These are phyloP conservation scores for human DNA, from an alignment of 2,113 vertebrate genomes.

Conservation along the genomic window DNA sequence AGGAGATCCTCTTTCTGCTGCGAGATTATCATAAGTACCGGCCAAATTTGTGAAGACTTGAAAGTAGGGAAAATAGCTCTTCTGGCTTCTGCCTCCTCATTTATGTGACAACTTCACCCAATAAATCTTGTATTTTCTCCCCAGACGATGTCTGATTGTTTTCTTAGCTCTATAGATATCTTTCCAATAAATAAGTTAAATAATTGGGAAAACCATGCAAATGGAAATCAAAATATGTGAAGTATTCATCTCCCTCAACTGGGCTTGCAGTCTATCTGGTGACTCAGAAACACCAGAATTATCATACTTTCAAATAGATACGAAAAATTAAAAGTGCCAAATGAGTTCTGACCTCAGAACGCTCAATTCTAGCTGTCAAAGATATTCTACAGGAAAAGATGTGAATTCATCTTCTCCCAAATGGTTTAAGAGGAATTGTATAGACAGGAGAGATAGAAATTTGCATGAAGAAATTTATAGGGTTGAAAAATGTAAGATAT, in stretches of 20 bases:
- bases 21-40: background rate
- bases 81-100: background rate
- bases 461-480: constrained; percentile 26
- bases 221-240: background rate
- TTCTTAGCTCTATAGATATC: background rate
- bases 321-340: constrained; percentile 38
- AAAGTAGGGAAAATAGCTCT: background rate
- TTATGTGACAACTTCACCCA: background rate
- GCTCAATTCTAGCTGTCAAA: background rate
- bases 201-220: background rate
- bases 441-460: background rate
- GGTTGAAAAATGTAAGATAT: background rate
- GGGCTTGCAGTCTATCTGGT: background rate
- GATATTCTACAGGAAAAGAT: background rate
- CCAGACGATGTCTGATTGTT: background rate
- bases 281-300: background rate
- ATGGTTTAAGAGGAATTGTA: background rate
- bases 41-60: background rate
- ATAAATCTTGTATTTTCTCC: background rate
- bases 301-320: constrained; percentile 6
- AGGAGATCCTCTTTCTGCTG: background rate
- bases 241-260: background rate
- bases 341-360: constrained; percentile 10
- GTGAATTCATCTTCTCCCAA: background rate
- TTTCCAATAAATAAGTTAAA: background rate